Base-by-base conservation (phyloP, 1,140 invertebrate genomes). In the Glomeris maerens region DNA sequence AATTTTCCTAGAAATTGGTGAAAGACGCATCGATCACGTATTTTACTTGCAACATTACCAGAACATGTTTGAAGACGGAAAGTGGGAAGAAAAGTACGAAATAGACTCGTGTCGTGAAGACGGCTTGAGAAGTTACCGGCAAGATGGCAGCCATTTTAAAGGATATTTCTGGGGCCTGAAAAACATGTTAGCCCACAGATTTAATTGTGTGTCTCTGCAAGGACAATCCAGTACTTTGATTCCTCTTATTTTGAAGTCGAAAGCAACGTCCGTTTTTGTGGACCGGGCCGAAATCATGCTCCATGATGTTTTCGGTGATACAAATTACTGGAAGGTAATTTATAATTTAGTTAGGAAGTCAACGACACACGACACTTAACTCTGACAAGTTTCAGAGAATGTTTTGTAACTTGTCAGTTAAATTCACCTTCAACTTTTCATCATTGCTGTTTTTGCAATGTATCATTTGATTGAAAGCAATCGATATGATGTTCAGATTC, bases 261-360 rank as follows among this genome's bases (percentile, higher is more conserved):
- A 27, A 20, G 10, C 44, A 2, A 39, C 38, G 5, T 75, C 76
- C 27, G 70, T 91, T 23, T 79, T 91, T 69, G 74, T 97, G 57
- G 78, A 86, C 56, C 78, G 84, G 64, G 88, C 86, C 42, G 92
- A 96, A 70, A 82, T 87, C 28, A 75, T 88, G 10, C 68, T 96
- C 20, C 91, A 97, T 66, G 80, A 91, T 63, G 65, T 68, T 28
- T 97, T 86, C 71, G 91, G 92, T 3, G 78, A 81, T 52, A 62
- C 66, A 46, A 67, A 76, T 29, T 96, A 87, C 66, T 97, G 93
- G 92, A 67, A 70, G 53, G 84, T 82, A 22, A 72, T 58, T 47
- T 45, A 45, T 36, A 40, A n/a, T n/a, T n/a, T n/a, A n/a, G n/a
- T n/a, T n/a, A n/a, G n/a, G n/a, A n/a, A n/a, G n/a, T n/a, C n/a